Evolutionary conservation across 2,113 vertebrate genomes (phyloP), one percentile per base, ranked within the genome.

Genomic region (Mormyrus lacerda): DNA sequence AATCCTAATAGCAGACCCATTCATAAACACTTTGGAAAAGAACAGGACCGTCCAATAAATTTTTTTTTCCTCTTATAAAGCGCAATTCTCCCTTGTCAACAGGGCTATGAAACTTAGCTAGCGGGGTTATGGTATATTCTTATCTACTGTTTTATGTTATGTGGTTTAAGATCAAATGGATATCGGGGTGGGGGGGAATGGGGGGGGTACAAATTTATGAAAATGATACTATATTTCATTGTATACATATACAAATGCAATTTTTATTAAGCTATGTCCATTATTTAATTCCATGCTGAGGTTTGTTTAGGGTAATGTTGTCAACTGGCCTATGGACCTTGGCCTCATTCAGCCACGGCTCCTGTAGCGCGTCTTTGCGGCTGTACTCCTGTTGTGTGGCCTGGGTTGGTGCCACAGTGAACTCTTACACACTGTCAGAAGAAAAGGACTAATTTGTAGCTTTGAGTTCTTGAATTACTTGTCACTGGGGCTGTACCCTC

Each of bases 341-440:
- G 55, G 89, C 87, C 65, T 89, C 42, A 53, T 65, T 89, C 85
- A 53, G 76, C 65, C 51, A 47, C 47, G 48, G 85, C 48, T 88
- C 1, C 84, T 39, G 39, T 39, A n/a, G 45, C 19, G n/a, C 3
- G 10, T 87, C 84, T 73, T 90, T 4, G 15, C 87, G 87, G 24
- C 73, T 79, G 44, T 27, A 17, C 73, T 88, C 84, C 55, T 42
- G 50, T 90, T 87, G 69, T 87, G 65, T 90, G 89, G 76, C 89
- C 76, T 45, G 84, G 82, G 89, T 65, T 21, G 42, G 51, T 84
- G 83, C 61, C 84, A 55, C 10, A 4, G 5, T 35, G 13, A 6
- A 39, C 87, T 87, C 24, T 13, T 31, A 69, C 13, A 31, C 61
- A 69, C 61, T 31, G 10, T 69, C 9, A 27, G 58, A 27, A 69